phyloP scores from a whole-genome alignment of 2,113 vertebrate species.

The Thermophis baileyi region DNA sequence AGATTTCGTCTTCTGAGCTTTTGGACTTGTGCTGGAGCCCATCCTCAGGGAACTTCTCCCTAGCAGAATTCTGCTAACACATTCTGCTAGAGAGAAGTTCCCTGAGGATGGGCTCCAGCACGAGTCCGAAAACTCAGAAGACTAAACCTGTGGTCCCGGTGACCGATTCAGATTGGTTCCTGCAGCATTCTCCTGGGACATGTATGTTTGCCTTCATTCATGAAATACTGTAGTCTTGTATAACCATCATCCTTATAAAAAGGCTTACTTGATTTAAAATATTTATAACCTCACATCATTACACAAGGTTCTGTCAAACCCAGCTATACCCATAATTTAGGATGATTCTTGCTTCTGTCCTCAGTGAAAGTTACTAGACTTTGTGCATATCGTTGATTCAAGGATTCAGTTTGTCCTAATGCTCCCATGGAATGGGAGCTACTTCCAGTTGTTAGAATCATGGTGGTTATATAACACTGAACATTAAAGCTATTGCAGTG shows the following conservation, averaged over 20 bases:
- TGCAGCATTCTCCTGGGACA: neutral
- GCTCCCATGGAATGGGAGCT: neutral
- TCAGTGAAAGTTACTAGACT: neutral
- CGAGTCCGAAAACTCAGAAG: neutral
- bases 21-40: neutral
- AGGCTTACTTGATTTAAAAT: neutral
- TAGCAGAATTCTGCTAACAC: neutral
- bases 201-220: neutral
- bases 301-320: neutral
- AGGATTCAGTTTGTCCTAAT: neutral
- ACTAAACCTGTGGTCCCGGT: neutral
- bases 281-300: neutral
- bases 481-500: neutral
- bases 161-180: neutral
- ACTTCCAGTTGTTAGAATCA: neutral
- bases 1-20: neutral
- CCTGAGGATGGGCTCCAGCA: neutral
- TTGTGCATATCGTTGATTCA: neutral
- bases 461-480: neutral
- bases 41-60: neutral
- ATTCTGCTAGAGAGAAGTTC: neutral
- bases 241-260: neutral
- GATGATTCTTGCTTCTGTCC: neutral
- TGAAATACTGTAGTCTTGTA: neutral
- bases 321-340: neutral